Conservation (phyloP, 1,140 invertebrate genomes). For the Varroa destructor region DNA sequence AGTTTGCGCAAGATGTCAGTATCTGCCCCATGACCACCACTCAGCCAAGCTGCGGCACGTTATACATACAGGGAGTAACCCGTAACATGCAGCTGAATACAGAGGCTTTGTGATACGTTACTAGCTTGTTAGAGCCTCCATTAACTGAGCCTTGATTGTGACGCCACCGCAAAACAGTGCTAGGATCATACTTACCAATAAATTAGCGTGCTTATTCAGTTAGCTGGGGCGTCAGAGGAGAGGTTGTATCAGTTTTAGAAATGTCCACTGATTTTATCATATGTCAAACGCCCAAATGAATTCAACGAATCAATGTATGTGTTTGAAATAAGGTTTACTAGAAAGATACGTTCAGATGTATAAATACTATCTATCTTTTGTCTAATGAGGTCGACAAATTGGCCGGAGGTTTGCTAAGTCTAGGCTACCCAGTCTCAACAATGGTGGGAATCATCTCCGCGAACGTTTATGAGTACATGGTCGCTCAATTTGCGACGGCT, state of each 20-base stretch:
- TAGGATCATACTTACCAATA: no score
- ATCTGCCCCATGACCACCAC: no score
- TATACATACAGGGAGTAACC: no score
- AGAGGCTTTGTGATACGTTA: neutral
- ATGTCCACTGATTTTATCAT: neutral
- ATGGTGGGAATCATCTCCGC: conserved; percentile 70
- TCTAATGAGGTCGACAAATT: conserved; percentile 10
- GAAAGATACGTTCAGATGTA: no score
- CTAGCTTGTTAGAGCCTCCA: neutral
- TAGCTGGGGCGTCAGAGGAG: no score
- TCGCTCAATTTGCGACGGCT: conserved; percentile 59
- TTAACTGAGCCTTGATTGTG: no score
- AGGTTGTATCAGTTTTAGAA: neutral
- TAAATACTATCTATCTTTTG: neutral
- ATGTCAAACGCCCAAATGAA: neutral
- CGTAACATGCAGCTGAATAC: neutral
- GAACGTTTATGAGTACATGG: conserved; percentile 67
- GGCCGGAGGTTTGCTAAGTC: neutral
- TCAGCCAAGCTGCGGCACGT: no score
- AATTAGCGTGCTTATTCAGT: no score
- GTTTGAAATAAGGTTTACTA: no score
- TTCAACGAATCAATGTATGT: neutral
- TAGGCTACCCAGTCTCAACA: conserved; percentile 5
- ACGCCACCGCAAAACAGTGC: no score
- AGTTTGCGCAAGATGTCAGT: conserved; percentile 11